Conservation (phyloP, 2,888 invertebrate species). For the Volucella inflata region DNA sequence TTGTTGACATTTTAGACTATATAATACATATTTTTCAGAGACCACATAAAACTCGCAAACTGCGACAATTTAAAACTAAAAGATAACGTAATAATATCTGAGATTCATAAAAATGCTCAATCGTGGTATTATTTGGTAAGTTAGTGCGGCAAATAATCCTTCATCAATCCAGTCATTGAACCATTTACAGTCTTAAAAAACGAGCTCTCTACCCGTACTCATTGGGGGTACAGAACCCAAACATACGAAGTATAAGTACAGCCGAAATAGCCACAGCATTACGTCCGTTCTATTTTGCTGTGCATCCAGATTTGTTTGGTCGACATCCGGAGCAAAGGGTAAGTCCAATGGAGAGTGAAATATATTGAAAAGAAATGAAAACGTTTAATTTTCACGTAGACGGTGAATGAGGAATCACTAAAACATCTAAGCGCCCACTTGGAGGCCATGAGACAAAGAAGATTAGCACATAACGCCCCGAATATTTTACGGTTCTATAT, state of each 20-base stretch:
- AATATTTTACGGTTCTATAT: conserved; percentile 91
- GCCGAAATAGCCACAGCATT: conserved; percentile 95
- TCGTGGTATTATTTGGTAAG: conserved; percentile 64
- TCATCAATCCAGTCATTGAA: neutral
- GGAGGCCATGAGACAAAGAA: conserved; percentile 88
- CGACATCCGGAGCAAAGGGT: conserved; percentile 95
- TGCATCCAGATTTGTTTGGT: conserved; percentile 97
- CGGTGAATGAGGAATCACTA: conserved; percentile 94
- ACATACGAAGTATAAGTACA: conserved; percentile 85
- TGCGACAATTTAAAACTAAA: neutral
- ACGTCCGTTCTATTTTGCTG: conserved; percentile 96
- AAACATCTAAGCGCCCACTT: conserved; percentile 94
- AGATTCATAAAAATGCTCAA: conserved; percentile 53
- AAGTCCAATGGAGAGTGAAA: conserved; percentile 78
- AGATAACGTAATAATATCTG: neutral
- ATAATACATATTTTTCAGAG: conserved; percentile 26
- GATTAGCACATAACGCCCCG: conserved; percentile 85
- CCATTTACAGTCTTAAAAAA: conserved; percentile 40
- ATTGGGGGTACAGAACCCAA: conserved; percentile 36
- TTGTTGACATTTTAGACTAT: conserved; percentile 35
- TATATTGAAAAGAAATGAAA: conserved; percentile 37
- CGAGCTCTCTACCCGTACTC: conserved; percentile 33
- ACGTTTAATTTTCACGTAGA: conserved; percentile 84
- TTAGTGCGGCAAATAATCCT: neutral
- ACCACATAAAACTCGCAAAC: conserved; percentile 42